phyloP scores from a whole-genome alignment of 1,140 invertebrate species.

The Paraescarpia echinospica region DNA sequence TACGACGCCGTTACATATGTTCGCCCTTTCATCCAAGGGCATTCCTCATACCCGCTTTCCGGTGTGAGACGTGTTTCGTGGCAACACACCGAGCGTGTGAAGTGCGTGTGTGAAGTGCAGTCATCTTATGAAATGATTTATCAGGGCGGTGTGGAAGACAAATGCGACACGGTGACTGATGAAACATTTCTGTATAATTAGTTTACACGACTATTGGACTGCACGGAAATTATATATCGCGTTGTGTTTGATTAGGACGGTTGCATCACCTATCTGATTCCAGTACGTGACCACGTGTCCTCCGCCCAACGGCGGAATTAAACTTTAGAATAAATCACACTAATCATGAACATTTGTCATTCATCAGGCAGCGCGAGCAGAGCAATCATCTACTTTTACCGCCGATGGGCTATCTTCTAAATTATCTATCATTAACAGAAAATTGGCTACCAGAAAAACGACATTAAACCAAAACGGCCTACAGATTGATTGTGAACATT shows the following conservation, averaged over 20 bases:
- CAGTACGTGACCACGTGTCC: no score
- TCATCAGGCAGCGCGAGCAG: no score
- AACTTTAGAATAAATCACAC: no score
- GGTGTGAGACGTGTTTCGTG: background rate
- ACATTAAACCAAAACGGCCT: background rate
- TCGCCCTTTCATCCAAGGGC: background rate
- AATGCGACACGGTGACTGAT: background rate
- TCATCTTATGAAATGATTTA: background rate
- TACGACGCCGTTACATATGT: background rate
- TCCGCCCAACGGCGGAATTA: background rate
- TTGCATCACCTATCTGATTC: background rate
- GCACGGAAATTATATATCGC: background rate
- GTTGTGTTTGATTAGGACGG: background rate
- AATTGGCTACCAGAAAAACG: background rate
- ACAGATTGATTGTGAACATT: background rate
- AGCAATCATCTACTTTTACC: no score
- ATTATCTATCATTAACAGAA: background rate
- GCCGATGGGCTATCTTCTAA: background rate
- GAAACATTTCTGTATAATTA: background rate
- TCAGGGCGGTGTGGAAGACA: background rate
- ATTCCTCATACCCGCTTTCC: background rate
- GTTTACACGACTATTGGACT: background rate
- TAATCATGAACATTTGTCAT: no score
- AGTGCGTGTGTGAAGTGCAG: background rate
- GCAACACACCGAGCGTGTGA: background rate